Evolutionary conservation across 30 jellyfish, hydroid and myxozoan species (phyloP), one percentile per base, ranked within the genome.

Genomic region (Aurelia sp.): DNA sequence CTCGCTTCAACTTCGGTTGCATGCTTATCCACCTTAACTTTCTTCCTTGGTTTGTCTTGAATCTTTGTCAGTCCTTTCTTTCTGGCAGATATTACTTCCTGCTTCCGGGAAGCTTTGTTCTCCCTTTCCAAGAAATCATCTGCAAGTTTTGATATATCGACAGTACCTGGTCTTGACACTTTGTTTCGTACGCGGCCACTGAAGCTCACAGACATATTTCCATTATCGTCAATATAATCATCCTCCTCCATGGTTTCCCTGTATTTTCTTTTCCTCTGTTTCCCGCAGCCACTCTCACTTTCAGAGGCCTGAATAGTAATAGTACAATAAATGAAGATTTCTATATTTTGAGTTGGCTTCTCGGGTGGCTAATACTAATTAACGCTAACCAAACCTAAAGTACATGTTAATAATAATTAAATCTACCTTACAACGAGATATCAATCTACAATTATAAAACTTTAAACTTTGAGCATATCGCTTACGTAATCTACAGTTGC

Each of bases 121-220:
- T 51, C 72, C 51, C 30, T 63, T 9, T 52, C 86, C 8, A 71
- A 57, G 72, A 83, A 69, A 44, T 69, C 92, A 12, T 83, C 92
- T 3, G 78, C 71, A 10, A 83, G 63, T 27, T 83, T 58, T 33
- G 92, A 83, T 33, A 83, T 83, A 53, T 83, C 92, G 13, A 83
- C 92, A 11, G 92, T 83, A 13, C 92, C 92, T 55, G 92, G 92
- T 41, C 92, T 69, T 40, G 72, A 58, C 17, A 83, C 92, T 63
- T 68, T 83, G 82, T 67, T 83, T 70, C 92, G 35, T 17, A 83
- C 61, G 50, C 92, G 78, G 13, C 92, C 92, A 63, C 72, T 83
- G 13, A 64, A 83, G 22, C 92, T 83, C 8, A 83, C 92, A 13
- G 92, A 83, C 13, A 81, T n/a, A 9, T 22, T 58, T 12, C 40